Conservation (phyloP, 2,797 vertebrate genomes). For the Echeneis naucrates region DNA sequence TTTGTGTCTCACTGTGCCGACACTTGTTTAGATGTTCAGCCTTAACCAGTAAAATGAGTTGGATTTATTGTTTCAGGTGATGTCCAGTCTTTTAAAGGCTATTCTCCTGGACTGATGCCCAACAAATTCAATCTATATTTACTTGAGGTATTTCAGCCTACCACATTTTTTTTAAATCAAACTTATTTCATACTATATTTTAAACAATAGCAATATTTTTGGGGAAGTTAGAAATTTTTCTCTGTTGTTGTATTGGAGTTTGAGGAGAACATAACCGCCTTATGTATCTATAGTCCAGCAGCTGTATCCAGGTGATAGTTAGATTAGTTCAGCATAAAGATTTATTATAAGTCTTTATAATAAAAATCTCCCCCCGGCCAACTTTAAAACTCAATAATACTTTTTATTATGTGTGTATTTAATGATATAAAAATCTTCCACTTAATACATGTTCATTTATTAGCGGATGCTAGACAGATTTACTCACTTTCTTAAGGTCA, state of each 20-base stretch:
- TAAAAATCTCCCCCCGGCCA: background rate
- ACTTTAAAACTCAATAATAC: background rate
- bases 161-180: no score
- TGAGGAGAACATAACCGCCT: background rate
- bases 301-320: background rate
- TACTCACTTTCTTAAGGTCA: background rate
- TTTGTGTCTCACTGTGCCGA: slow-evolving; percentile 63
- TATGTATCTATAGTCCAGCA: background rate
- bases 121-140: background rate
- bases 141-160: background rate
- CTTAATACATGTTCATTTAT: no score
- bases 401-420: background rate
- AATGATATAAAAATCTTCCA: no score
- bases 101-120: background rate
- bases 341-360: no score
- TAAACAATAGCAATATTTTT: background rate
- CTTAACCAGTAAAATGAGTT: slow-evolving; percentile 37
- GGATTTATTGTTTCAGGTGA: slow-evolving; percentile 24
- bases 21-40: slow-evolving; percentile 36
- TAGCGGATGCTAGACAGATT: background rate
- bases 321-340: background rate
- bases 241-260: background rate
- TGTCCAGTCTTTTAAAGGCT: slow-evolving; percentile 9
- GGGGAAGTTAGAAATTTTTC: background rate
- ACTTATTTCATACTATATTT: background rate